Evolutionary conservation across 2,888 invertebrate genomes (phyloP).

Genomic region (Polymixis lichenea): DNA sequence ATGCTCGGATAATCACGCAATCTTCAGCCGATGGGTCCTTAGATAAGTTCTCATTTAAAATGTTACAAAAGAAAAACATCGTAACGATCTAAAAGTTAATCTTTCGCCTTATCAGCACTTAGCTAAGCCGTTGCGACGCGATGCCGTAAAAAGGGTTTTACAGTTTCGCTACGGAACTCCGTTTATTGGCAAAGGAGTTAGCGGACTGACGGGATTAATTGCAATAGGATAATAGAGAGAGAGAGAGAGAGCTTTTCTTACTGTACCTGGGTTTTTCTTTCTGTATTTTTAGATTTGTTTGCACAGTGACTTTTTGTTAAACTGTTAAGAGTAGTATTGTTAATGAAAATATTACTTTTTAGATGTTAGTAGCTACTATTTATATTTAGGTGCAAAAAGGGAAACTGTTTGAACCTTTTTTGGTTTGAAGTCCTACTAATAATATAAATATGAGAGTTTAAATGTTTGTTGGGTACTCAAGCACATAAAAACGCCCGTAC

Average conservation of each 20-base stretch:
- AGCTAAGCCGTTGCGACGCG: slow-evolving; percentile 69
- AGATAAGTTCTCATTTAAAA: slow-evolving; percentile 47
- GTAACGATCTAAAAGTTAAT: slow-evolving; percentile 70
- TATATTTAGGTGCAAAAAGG: too few relatives aligned
- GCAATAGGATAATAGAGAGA: slow-evolving; percentile 70
- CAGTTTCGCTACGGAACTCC: slow-evolving; percentile 72
- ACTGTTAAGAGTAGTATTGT: neutral
- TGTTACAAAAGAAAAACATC: slow-evolving; percentile 61
- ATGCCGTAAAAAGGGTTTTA: slow-evolving; percentile 74
- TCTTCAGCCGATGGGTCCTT: slow-evolving; percentile 5
- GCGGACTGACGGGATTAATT: slow-evolving; percentile 75
- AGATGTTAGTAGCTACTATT: neutral
- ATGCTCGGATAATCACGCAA: neutral
- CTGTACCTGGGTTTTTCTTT: slow-evolving; percentile 18
- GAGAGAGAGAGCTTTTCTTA: slow-evolving; percentile 53
- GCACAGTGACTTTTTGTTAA: neutral
- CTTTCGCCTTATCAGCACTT: slow-evolving; percentile 74
- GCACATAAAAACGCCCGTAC: too few relatives aligned
- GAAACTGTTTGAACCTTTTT: neutral
- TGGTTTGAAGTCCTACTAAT: neutral
- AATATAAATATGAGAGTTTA: too few relatives aligned
- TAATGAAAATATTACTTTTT: neutral
- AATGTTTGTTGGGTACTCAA: too few relatives aligned
- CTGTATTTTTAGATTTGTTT: neutral
- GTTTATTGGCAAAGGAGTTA: slow-evolving; percentile 81